Evolutionary conservation across 2,113 vertebrate genomes (phyloP), one percentile per base, ranked within the genome.

Genomic region (Turnix velox): DNA sequence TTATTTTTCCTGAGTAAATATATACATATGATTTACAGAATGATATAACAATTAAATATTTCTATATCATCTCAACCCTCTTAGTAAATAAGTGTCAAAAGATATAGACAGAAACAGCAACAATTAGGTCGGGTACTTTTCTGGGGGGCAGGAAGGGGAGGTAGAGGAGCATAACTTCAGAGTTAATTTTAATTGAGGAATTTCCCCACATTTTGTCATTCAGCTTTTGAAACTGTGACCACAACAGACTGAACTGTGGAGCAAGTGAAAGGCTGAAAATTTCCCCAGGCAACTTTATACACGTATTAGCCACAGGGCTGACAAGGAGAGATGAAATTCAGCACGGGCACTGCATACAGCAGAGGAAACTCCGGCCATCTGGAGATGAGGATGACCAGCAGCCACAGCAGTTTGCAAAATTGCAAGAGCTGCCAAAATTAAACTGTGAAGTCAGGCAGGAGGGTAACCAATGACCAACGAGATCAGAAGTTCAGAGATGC

Each of bases 101-200:
- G 23, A 55, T 59, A 43, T 6, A 39, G 31, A 59, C 12, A 19
- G 68, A 84, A 93, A 54, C 37, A 71, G 82, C 49, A 78, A 51
- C 61, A 73, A 66, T 93, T 65, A n/a, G 1, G 2, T 79, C 19
- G 92, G 46, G 43, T 57, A 11, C 48, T 48, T 73, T 79, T 85
- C 68, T 93, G 80, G 57, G 31, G 20, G 52, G 88, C 80, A 88
- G 80, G 87, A 93, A 87, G 63, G 42, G 51, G 86, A 95, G 92
- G 95, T 20, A 80, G 85, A 97, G 66, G 84, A 89, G 71, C 86
- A 67, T 79, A 95, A 93, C 93, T 97, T 97, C 93, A 96, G 85
- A 91, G 96, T 97, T 97, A 96, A 97, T 97, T 98, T 97, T 97
- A 97, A 97, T 96, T 87, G 95, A 97, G 97, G 98, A 98, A 97